These are phyloP conservation scores for Coreius guichenoti DNA, from an alignment of 2,797 vertebrate species.

Conservation along the genomic window DNA sequence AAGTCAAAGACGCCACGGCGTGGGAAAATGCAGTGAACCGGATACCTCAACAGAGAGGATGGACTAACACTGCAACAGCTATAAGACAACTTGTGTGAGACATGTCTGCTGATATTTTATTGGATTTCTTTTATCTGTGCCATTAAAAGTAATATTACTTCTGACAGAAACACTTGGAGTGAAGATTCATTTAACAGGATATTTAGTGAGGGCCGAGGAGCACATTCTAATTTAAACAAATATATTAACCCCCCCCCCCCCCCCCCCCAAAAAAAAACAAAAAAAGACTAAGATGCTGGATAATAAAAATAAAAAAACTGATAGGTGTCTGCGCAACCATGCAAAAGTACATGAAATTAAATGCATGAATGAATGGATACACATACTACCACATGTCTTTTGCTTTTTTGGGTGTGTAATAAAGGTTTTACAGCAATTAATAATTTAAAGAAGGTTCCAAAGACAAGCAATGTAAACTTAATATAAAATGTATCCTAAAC, in stretches of 20 bases:
- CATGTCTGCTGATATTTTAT: neutral
- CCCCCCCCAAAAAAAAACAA: too few species aligned
- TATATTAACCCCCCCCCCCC: too few species aligned
- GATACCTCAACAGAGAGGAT: fast-evolving
- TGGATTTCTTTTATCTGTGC: neutral
- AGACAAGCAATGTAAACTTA: neutral
- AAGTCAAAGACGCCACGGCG: fast-evolving
- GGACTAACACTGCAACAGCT: constrained; percentile 62
- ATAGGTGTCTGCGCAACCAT: too few species aligned
- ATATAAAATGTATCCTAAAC: neutral
- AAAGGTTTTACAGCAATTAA: too few species aligned
- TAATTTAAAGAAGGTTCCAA: too few species aligned
- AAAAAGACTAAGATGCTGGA: too few species aligned
- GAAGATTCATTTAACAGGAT: neutral
- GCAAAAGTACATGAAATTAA: too few species aligned
- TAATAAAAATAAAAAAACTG: too few species aligned
- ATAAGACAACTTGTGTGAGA: constrained; percentile 72
- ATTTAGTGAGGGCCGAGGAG: neutral
- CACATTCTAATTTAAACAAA: neutral
- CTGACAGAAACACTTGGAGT: neutral
- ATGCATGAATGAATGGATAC: too few species aligned
- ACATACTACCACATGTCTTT: too few species aligned
- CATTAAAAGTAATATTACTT: neutral
- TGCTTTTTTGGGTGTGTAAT: too few species aligned
- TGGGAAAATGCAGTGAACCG: fast-evolving